Evolutionary conservation across 2,888 invertebrate genomes (phyloP).

Genomic region (Busseola fusca): DNA sequence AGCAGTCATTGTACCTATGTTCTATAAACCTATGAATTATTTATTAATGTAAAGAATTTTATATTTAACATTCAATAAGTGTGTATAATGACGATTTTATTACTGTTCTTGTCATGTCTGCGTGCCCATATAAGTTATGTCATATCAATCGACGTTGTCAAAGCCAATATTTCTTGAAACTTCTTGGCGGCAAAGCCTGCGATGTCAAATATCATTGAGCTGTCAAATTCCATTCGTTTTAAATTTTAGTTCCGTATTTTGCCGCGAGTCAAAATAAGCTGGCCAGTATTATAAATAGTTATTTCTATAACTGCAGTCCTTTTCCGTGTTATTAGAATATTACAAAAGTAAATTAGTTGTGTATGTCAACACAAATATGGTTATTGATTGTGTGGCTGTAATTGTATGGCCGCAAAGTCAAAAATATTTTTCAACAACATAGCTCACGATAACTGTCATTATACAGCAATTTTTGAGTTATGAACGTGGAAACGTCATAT

Average conservation of each 20-base stretch:
- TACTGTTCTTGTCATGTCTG: conserved; percentile 59
- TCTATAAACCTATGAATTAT: conserved; percentile 57
- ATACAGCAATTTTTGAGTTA: too few species aligned
- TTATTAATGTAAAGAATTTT: conserved; percentile 47
- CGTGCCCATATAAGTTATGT: conserved; percentile 52
- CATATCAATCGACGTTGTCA: conserved; percentile 40
- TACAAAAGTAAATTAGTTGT: conserved; percentile 22
- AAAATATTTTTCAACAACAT: conserved; percentile 16
- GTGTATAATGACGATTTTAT: conserved; percentile 60
- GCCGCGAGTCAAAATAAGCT: conserved; percentile 13
- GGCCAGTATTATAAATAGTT: neutral
- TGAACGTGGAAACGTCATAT: neutral
- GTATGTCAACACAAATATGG: conserved; percentile 26
- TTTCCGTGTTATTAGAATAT: conserved; percentile 21
- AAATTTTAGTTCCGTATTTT: conserved; percentile 21
- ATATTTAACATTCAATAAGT: conserved; percentile 54
- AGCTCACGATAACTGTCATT: neutral
- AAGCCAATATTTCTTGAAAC: conserved; percentile 30
- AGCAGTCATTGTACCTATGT: too few species aligned
- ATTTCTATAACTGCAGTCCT: conserved; percentile 1
- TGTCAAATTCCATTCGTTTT: conserved; percentile 22
- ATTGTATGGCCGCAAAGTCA: conserved; percentile 5
- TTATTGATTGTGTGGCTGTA: neutral
- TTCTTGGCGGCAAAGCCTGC: conserved; percentile 11
- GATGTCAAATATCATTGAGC: conserved; percentile 33